phyloP scores from a whole-genome alignment of 1,140 invertebrate genomes.

The Oncopeltus fasciatus region DNA sequence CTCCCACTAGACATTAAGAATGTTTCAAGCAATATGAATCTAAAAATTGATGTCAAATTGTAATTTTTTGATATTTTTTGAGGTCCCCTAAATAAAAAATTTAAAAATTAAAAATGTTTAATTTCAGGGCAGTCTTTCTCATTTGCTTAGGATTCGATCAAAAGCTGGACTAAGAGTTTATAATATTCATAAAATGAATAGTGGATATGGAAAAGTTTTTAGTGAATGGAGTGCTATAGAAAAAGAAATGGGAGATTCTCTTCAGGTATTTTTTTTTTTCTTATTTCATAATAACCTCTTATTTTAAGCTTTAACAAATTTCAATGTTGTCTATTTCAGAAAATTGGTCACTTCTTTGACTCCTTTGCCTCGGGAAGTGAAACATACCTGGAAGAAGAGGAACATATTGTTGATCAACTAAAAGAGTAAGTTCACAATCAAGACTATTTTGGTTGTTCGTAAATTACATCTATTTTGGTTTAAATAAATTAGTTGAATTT shows the following conservation, averaged over 20 bases:
- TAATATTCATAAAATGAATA: constrained; percentile 65
- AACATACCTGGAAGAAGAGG: constrained; percentile 62
- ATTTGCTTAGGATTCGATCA: constrained; percentile 39
- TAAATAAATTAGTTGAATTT: too few species aligned
- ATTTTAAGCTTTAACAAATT: neutral
- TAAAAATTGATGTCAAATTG: too few species aligned
- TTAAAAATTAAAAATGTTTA: too few species aligned
- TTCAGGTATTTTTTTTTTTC: constrained; percentile 38
- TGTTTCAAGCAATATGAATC: too few species aligned
- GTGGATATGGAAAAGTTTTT: constrained; percentile 66
- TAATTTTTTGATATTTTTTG: too few species aligned
- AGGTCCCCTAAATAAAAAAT: too few species aligned
- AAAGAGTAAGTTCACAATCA: constrained; percentile 63
- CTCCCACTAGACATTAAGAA: too few species aligned
- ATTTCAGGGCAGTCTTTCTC: constrained; percentile 34
- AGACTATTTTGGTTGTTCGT: too few species aligned
- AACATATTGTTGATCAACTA: constrained; percentile 65
- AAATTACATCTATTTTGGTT: too few species aligned
- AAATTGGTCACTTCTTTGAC: constrained; percentile 54
- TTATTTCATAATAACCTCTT: too few species aligned
- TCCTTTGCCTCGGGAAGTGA: constrained; percentile 64
- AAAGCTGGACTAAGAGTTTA: constrained; percentile 61
- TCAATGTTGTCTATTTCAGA: constrained; percentile 30
- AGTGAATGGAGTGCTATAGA: constrained; percentile 77
- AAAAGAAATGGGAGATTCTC: constrained; percentile 64